Percentiles rank a stretch among this genome's conserved stretches.
phyloP scores from a whole-genome alignment of 2,113 vertebrate species.

The Melozone crissalis region DNA sequence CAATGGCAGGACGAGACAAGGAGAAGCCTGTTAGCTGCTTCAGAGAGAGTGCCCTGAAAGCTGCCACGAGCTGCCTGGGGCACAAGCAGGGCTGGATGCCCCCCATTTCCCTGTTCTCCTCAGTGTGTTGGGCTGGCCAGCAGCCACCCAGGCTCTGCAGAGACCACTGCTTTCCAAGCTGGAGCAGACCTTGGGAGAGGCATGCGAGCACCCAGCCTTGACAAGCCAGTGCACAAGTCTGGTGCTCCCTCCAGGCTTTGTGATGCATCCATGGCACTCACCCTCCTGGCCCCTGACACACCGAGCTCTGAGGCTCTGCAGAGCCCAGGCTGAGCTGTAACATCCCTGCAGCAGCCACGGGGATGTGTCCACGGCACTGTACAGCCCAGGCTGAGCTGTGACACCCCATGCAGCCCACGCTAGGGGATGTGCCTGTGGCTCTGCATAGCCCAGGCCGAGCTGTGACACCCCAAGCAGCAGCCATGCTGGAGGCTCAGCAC shows the following conservation, averaged over 20 bases:
- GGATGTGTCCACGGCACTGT: too few species aligned
- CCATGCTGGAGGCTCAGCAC: too few species aligned
- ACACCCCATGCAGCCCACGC: too few species aligned
- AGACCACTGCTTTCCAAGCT: not conserved
- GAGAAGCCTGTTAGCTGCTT: not conserved
- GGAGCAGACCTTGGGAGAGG: not conserved
- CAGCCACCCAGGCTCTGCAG: not conserved
- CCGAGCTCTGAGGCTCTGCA: rapidly evolving
- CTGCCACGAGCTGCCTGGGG: not conserved
- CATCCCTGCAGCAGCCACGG: too few species aligned
- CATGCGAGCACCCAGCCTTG: rapidly evolving
- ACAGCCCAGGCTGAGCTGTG: too few species aligned
- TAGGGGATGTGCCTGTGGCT: too few species aligned
- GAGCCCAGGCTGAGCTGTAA: rapidly evolving
- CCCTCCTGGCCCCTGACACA: rapidly evolving
- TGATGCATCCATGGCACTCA: rapidly evolving
- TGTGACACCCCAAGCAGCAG: too few species aligned
- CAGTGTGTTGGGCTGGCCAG: not conserved
- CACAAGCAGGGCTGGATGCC: not conserved
- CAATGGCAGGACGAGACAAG: not conserved
- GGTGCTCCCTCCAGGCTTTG: not conserved
- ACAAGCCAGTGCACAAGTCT: not conserved
- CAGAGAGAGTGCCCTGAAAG: rapidly evolving
- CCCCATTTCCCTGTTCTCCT: not conserved
- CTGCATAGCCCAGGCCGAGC: too few species aligned